phyloP scores from a whole-genome alignment of 2,888 invertebrate species.

The Alsophila aescularia region DNA sequence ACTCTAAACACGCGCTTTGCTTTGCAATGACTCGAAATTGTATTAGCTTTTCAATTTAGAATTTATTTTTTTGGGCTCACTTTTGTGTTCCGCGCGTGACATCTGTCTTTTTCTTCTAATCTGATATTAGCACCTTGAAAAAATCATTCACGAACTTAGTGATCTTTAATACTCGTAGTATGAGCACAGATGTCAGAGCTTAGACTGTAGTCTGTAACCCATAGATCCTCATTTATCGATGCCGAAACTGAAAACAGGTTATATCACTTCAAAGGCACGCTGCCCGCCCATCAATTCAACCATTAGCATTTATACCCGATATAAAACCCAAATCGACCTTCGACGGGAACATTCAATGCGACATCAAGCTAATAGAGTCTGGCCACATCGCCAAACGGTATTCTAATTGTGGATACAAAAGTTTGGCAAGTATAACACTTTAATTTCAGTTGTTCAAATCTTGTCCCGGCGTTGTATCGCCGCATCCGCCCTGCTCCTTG shows the following conservation, averaged over 20 bases:
- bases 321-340: slow-evolving; percentile 49
- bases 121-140: slow-evolving; percentile 19
- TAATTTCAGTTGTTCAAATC: slow-evolving; percentile 84
- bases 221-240: not conserved
- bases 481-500: slow-evolving; percentile 67
- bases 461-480: slow-evolving; percentile 78
- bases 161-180: no score
- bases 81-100: no score
- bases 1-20: no score
- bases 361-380: slow-evolving; percentile 56
- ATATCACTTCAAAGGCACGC: slow-evolving; percentile 33
- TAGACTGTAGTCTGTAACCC: not conserved
- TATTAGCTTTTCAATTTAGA: no score
- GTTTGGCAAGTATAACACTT: slow-evolving; percentile 81
- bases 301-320: slow-evolving; percentile 46
- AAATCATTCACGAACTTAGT: slow-evolving; percentile 5
- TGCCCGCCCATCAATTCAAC: slow-evolving; percentile 39
- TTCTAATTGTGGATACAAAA: slow-evolving; percentile 79
- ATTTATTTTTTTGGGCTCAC: no score
- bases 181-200: no score
- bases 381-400: slow-evolving; percentile 75
- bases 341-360: slow-evolving; percentile 56
- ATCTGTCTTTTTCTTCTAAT: no score
- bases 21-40: no score
- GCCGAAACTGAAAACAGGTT: not conserved